A percentile compares a stretch with the other conserved stretches of the same genome.
Evolutionary conservation across 2,797 vertebrate genomes (phyloP).

Genomic region (Ctenopoma kingsleyae): DNA sequence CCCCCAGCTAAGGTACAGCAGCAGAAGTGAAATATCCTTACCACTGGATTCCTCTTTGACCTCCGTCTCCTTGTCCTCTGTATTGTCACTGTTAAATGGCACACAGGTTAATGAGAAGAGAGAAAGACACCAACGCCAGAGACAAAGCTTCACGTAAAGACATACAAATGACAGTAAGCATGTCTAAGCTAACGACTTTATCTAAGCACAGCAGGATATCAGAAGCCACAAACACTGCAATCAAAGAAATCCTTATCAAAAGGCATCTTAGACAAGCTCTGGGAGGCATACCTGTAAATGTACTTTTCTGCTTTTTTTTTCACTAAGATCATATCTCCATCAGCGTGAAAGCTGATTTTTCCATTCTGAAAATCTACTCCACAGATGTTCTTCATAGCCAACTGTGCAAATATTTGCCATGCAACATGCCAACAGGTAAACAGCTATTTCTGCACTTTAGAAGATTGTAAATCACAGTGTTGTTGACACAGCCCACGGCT

Average conservation of each 20-base stretch:
- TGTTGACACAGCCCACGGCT: constrained; percentile 67
- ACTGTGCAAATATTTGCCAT: constrained; percentile 55
- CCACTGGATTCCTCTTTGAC: constrained; percentile 88
- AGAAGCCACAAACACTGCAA: constrained; percentile 16
- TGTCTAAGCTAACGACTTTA: constrained; percentile 46
- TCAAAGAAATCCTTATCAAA: constrained; percentile 25
- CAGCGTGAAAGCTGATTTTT: constrained; percentile 40
- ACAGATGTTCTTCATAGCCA: constrained; percentile 35
- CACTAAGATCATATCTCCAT: constrained; percentile 19
- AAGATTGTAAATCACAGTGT: constrained; percentile 58
- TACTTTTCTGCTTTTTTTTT: constrained; percentile 41
- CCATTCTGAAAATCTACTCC: constrained; percentile 33
- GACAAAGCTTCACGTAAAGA: constrained; percentile 57
- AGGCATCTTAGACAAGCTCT: background rate
- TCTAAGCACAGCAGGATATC: constrained; percentile 19
- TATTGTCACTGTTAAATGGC: constrained; percentile 88
- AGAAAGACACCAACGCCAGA: background rate
- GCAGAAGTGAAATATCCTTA: constrained; percentile 70
- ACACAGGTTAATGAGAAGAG: constrained; percentile 50
- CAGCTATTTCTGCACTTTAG: constrained; percentile 55
- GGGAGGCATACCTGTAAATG: constrained; percentile 29
- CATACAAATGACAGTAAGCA: constrained; percentile 22
- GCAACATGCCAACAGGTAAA: constrained; percentile 63
- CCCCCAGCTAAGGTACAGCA: constrained; percentile 52
- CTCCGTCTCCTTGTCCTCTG: constrained; percentile 93